Evolutionary conservation across 2,797 vertebrate genomes (phyloP).

Genomic region (Sebastes elongatus): DNA sequence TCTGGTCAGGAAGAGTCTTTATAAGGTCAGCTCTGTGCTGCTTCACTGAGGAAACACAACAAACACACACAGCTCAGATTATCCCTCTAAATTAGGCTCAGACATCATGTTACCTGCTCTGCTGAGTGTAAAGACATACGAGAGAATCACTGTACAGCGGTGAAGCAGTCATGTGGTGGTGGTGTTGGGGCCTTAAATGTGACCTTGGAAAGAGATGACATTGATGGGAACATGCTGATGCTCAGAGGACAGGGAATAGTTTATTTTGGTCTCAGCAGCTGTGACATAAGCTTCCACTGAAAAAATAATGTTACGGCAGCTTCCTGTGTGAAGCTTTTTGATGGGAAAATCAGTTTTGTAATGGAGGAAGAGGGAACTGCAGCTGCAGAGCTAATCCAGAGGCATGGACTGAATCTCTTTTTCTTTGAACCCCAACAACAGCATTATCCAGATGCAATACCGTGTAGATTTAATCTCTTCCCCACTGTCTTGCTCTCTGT

Average conservation of each 20-base stretch:
- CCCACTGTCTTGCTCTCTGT: constrained; percentile 3
- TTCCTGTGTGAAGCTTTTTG: constrained; percentile 48
- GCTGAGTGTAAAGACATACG: constrained; percentile 25
- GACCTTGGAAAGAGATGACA: constrained; percentile 82
- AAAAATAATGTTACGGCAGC: constrained; percentile 31
- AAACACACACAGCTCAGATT: constrained; percentile 63
- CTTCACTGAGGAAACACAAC: constrained; percentile 69
- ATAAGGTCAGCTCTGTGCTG: constrained; percentile 69
- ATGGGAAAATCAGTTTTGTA: constrained; percentile 35
- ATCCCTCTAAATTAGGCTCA: constrained; percentile 52
- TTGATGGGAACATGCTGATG: constrained; percentile 47
- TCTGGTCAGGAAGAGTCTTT: constrained; percentile 61
- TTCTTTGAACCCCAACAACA: constrained; percentile 9
- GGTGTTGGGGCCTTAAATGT: constrained; percentile 63
- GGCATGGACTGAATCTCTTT: constrained; percentile 3
- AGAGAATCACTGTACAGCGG: constrained; percentile 35
- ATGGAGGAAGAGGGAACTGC: constrained; percentile 14
- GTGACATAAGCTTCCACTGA: constrained; percentile 39
- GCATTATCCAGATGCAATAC: constrained; percentile 10
- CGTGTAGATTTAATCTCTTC: constrained; percentile 8
- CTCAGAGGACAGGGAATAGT: constrained; percentile 45
- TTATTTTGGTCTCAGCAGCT: constrained; percentile 56
- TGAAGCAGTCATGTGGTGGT: constrained; percentile 32
- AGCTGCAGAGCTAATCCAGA: constrained; percentile 29
- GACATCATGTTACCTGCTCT: constrained; percentile 49